Evolutionary conservation across 2,113 vertebrate genomes (phyloP).

Genomic region (Noctilio leporinus): DNA sequence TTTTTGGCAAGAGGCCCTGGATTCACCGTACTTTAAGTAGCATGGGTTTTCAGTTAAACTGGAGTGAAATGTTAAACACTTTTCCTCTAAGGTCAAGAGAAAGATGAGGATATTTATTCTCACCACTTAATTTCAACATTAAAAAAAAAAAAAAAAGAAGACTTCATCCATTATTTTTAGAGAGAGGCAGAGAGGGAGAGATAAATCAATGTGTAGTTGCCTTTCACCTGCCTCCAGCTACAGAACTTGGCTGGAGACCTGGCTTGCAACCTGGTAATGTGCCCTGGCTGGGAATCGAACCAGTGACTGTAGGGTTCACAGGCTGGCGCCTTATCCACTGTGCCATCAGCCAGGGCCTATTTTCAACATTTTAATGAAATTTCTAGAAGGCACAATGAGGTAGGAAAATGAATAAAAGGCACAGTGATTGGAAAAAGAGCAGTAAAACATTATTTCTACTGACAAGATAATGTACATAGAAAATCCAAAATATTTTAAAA

Average conservation of each 20-base stretch:
- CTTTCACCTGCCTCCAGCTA: too few species aligned
- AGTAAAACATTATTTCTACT: neutral
- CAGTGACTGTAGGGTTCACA: too few species aligned
- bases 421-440: neutral
- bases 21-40: neutral
- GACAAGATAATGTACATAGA: neutral
- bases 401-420: neutral
- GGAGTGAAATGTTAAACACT: neutral
- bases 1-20: neutral
- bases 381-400: neutral
- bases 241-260: too few species aligned
- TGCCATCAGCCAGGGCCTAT: too few species aligned
- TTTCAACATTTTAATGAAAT: neutral
- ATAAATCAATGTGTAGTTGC: too few species aligned
- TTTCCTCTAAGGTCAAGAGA: neutral
- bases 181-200: too few species aligned
- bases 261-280: too few species aligned
- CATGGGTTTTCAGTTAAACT: neutral
- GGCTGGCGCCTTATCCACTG: too few species aligned
- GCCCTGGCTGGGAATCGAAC: too few species aligned
- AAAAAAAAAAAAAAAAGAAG: too few species aligned
- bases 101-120: neutral
- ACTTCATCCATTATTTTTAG: too few species aligned
- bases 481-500: neutral
- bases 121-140: neutral